phyloP scores from a whole-genome alignment of 1,140 invertebrate species.

The Drosophila mauritiana region DNA sequence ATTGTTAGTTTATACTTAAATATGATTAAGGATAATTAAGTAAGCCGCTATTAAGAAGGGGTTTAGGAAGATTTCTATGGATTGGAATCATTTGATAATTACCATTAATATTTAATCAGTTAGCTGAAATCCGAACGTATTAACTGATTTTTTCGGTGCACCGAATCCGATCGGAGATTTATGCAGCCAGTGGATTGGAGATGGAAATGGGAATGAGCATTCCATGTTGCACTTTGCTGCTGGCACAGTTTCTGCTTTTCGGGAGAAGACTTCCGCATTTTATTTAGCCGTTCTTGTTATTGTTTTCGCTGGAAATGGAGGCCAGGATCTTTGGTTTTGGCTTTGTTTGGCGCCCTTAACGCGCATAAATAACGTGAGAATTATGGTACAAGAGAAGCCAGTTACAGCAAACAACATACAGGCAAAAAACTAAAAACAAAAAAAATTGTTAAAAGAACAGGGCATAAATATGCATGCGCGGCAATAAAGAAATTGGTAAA shows the following conservation, averaged over 20 bases:
- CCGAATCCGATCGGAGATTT: conserved; percentile 49
- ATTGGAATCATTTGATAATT: background rate
- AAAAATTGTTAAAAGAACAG: conserved; percentile 21
- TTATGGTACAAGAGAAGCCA: conserved; percentile 70
- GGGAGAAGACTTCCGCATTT: conserved; percentile 75
- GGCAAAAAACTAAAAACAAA: background rate
- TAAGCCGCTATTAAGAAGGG: background rate
- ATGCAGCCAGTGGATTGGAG: conserved; percentile 65
- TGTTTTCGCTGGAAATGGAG: conserved; percentile 19
- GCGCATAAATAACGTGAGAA: conserved; percentile 80
- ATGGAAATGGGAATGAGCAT: conserved; percentile 59
- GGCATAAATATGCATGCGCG: conserved; percentile 75
- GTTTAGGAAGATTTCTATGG: background rate
- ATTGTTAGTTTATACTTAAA: background rate
- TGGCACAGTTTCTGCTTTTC: conserved; percentile 70
- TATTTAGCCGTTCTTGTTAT: conserved; percentile 48
- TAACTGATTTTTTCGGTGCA: conserved; percentile 11
- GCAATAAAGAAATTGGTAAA: conserved; percentile 81
- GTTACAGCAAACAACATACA: conserved; percentile 30
- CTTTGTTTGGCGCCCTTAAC: conserved; percentile 66
- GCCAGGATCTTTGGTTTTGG: conserved; percentile 18
- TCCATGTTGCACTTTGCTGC: conserved; percentile 78
- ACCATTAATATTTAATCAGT: no score
- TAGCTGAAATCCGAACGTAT: no score
- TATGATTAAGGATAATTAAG: no score